phyloP scores from a whole-genome alignment of 2,888 invertebrate species.

The Cynaeus angustus region DNA sequence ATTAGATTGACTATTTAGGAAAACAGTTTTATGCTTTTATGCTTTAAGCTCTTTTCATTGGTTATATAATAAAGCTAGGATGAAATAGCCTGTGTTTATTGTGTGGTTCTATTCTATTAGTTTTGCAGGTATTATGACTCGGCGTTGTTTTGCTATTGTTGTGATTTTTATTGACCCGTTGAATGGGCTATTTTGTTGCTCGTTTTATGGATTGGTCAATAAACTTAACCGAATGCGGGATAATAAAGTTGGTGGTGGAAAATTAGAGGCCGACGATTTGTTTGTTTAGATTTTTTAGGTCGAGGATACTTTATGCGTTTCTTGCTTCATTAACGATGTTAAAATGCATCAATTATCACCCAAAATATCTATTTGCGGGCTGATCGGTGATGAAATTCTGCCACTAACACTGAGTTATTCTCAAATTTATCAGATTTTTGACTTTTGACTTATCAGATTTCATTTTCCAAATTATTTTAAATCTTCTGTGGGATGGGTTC shows the following conservation, averaged over 20 bases:
- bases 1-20: constrained; percentile 71
- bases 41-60: constrained; percentile 66
- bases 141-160: constrained; percentile 50
- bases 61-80: constrained; percentile 63
- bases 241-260: not conserved
- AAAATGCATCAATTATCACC: no score
- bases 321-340: no score
- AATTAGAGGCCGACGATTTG: no score
- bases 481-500: no score
- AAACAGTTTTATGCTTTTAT: constrained; percentile 71
- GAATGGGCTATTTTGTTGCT: constrained; percentile 8
- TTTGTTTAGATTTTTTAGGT: no score
- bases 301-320: no score
- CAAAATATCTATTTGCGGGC: no score
- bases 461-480: no score
- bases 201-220: constrained; percentile 14
- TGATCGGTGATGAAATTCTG: no score
- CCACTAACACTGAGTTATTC: no score
- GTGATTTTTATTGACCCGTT: constrained; percentile 32
- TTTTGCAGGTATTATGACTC: constrained; percentile 53
- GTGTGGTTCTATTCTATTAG: constrained; percentile 63
- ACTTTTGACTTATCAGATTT: no score
- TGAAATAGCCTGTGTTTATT: constrained; percentile 60
- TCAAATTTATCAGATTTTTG: no score
- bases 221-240: constrained; percentile 18